Percentiles rank a stretch among this genome's conserved stretches.
Conservation (phyloP, 2,888 invertebrate genomes). For the Lycocerus yunnanus region DNA sequence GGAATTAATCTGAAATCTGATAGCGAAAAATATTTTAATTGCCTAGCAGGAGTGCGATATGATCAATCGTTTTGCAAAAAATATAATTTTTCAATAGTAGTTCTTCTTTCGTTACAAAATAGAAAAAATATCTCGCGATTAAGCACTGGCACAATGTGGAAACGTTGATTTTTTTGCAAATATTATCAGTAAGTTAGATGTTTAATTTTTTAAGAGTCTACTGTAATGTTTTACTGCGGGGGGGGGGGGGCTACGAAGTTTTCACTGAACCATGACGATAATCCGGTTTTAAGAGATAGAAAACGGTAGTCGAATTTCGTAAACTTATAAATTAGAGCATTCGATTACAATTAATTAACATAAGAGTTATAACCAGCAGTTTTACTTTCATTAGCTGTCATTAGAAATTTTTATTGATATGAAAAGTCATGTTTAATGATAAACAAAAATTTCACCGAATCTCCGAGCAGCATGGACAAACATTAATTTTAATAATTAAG, state of each 20-base stretch:
- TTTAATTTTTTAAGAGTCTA: too few species aligned
- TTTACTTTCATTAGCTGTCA: background rate
- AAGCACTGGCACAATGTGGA: too few species aligned
- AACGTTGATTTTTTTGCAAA: too few species aligned
- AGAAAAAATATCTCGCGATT: background rate
- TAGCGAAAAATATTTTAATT: background rate
- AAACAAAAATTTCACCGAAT: background rate
- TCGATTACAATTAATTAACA: background rate
- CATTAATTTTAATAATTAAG: background rate
- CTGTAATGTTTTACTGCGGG: too few species aligned
- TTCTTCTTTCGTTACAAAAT: background rate
- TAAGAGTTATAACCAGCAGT: background rate
- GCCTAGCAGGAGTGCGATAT: background rate
- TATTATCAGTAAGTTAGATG: too few species aligned
- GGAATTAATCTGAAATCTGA: background rate
- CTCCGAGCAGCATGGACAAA: background rate
- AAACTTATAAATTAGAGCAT: background rate
- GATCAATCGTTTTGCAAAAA: background rate
- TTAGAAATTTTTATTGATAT: background rate
- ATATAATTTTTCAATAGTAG: background rate
- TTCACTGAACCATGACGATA: too few species aligned
- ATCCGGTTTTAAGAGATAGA: background rate
- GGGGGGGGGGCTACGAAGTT: too few species aligned
- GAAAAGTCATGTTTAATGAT: background rate
- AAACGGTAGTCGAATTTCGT: background rate